These are phyloP conservation scores for Monopterus albus DNA, from an alignment of 2,113 vertebrate genomes.

Conservation along the genomic window DNA sequence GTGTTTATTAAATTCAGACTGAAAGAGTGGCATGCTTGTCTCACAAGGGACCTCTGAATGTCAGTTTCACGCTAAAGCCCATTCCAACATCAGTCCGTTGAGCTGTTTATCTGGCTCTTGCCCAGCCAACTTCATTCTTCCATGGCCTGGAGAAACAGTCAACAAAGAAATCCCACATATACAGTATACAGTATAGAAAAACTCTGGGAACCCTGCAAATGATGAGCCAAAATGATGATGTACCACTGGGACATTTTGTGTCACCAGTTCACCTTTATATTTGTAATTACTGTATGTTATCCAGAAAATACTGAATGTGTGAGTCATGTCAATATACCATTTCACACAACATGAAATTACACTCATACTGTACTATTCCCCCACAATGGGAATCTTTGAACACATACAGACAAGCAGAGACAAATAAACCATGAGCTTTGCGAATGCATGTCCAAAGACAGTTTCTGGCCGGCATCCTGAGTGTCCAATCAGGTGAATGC, in stretches of 20 bases:
- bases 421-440: slow-evolving; percentile 34
- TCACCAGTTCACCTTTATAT: background rate
- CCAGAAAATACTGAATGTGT: background rate
- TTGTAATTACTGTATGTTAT: background rate
- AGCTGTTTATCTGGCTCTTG: slow-evolving; percentile 47
- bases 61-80: slow-evolving; percentile 45
- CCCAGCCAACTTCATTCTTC: slow-evolving; percentile 33
- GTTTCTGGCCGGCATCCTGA: slow-evolving; percentile 51
- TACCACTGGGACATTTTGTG: background rate
- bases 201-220: background rate
- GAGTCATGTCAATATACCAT: background rate
- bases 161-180: slow-evolving; percentile 17
- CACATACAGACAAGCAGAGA: slow-evolving; percentile 20
- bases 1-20: slow-evolving; percentile 43
- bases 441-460: slow-evolving; percentile 59
- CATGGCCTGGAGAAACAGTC: slow-evolving; percentile 20
- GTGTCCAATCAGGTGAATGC: slow-evolving; percentile 34
- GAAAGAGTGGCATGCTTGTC: slow-evolving; percentile 40
- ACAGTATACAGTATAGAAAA: slow-evolving; percentile 1
- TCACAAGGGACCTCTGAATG: slow-evolving; percentile 50
- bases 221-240: background rate
- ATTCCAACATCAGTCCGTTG: slow-evolving; percentile 44
- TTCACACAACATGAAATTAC: background rate
- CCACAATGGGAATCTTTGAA: slow-evolving; percentile 13
- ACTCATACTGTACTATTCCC: background rate